Conservation (phyloP, 2,113 vertebrate genomes). For the Leptosomus discolor region DNA sequence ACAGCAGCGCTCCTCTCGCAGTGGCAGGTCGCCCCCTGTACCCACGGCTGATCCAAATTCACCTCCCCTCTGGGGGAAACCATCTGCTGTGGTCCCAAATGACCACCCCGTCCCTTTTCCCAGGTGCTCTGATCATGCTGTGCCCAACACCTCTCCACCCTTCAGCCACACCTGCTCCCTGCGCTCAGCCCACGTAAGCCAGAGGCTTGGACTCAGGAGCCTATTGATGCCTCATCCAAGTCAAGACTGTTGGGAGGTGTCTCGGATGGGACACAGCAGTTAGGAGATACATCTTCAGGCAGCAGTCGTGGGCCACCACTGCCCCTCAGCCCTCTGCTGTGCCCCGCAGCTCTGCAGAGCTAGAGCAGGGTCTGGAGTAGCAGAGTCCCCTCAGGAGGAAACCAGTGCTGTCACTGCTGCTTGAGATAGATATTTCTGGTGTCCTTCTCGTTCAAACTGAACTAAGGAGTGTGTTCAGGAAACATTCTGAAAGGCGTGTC, state of each 20-base stretch:
- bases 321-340: neutral
- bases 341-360: neutral
- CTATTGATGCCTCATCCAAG: neutral
- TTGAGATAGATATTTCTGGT: neutral
- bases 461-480: neutral
- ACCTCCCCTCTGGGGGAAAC: neutral
- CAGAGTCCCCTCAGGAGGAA: neutral
- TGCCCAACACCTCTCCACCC: neutral
- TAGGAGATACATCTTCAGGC: neutral
- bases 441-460: neutral
- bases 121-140: neutral
- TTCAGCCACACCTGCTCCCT: neutral
- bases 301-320: rapidly evolving
- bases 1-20: neutral
- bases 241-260: neutral
- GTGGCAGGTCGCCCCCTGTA: neutral
- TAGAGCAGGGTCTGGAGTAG: neutral
- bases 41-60: neutral
- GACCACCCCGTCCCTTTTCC: neutral
- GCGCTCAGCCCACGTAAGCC: neutral
- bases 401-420: neutral
- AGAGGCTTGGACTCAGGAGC: neutral
- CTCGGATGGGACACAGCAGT: neutral
- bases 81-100: rapidly evolving
- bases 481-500: neutral